Percentiles rank a stretch among this genome's conserved stretches.
Evolutionary conservation across 1,140 invertebrate species (phyloP).

Genomic region (Drosophila takahashii): DNA sequence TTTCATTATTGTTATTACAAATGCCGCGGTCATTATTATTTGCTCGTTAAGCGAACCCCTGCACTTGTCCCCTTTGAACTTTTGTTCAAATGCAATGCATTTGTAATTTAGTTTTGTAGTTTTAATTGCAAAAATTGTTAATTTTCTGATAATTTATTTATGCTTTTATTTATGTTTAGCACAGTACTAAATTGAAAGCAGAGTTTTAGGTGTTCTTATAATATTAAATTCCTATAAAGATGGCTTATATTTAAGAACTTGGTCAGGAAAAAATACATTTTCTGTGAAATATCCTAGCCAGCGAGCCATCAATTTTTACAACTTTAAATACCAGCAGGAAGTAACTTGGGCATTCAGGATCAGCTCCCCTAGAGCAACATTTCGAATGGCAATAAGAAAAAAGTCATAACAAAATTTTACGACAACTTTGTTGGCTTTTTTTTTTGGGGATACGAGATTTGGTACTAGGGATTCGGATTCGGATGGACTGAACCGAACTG

Average conservation of each 20-base stretch:
- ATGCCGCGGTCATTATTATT: constrained; percentile 80
- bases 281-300: constrained; percentile 14
- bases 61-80: neutral
- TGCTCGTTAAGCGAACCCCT: constrained; percentile 64
- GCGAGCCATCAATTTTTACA: constrained; percentile 75
- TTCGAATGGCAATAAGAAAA: constrained; percentile 79
- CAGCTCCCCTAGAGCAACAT: constrained; percentile 49
- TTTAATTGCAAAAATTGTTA: constrained; percentile 81
- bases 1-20: constrained; percentile 83
- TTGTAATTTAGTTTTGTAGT: constrained; percentile 83
- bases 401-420: constrained; percentile 83
- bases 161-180: constrained; percentile 40
- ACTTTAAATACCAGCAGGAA: constrained; percentile 80
- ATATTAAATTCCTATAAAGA: neutral
- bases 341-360: constrained; percentile 59
- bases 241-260: neutral
- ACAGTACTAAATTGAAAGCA: neutral
- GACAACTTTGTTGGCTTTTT: constrained; percentile 71
- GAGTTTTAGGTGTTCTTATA: too few relatives aligned
- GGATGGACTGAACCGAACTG: constrained; percentile 18
- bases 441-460: neutral
- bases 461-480: neutral
- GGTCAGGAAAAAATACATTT: neutral
- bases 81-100: constrained; percentile 64
- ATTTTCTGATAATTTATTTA: constrained; percentile 82